A percentile compares a stretch with the other conserved stretches of the same genome.
Conservation (phyloP, 1,140 invertebrate genomes). For the Meloidogyne hapla region DNA sequence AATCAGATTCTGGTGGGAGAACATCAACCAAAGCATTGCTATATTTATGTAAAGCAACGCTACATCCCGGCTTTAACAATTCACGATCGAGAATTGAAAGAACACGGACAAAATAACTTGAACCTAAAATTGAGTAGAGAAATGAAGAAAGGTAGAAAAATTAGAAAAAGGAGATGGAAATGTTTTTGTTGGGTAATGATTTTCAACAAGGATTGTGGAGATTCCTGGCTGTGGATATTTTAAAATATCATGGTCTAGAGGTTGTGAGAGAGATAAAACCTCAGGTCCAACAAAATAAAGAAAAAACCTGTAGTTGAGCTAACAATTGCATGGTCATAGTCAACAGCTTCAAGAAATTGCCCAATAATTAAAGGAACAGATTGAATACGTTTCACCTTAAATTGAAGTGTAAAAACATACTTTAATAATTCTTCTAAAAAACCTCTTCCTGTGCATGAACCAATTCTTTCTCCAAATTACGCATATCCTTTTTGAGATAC, state of each 20-base stretch:
- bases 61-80: slow-evolving; percentile 87
- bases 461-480: slow-evolving; percentile 95
- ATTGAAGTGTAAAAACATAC: not conserved
- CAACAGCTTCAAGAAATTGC: slow-evolving; percentile 94
- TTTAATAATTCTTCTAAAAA: not conserved
- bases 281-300: slow-evolving; percentile 13
- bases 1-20: slow-evolving; percentile 93
- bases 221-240: no score
- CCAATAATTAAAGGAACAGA: slow-evolving; percentile 95
- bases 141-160: not conserved
- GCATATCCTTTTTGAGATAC: slow-evolving; percentile 96
- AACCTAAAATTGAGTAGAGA: slow-evolving; percentile 73
- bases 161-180: no score
- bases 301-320: slow-evolving; percentile 75
- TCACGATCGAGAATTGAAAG: slow-evolving; percentile 90
- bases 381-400: slow-evolving; percentile 88
- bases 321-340: slow-evolving; percentile 94
- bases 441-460: slow-evolving; percentile 89
- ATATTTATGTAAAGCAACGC: slow-evolving; percentile 93
- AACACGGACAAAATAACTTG: slow-evolving; percentile 96
- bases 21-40: slow-evolving; percentile 96
- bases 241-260: no score
- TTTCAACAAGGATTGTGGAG: no score
- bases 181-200: no score
- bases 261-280: no score